These are phyloP conservation scores for Conger conger DNA, from an alignment of 2,113 vertebrate species.

Conservation along the genomic window DNA sequence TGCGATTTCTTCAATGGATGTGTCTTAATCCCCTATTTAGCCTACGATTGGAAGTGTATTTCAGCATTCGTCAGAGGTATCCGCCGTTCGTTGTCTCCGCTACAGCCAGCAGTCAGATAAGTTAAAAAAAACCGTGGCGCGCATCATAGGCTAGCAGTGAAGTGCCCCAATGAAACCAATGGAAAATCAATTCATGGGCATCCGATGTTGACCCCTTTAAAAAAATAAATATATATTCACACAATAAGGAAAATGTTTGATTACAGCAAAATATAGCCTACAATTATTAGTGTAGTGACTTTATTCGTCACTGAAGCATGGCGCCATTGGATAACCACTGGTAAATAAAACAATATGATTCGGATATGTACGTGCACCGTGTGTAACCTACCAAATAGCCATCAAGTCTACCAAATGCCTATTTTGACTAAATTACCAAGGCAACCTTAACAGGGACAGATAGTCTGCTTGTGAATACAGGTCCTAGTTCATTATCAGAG, in stretches of 20 bases:
- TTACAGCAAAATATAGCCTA: too few relatives aligned
- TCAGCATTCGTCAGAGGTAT: not conserved
- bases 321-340: too few relatives aligned
- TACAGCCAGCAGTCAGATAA: not conserved
- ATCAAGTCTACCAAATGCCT: not conserved
- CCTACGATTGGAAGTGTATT: not conserved
- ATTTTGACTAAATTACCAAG: not conserved
- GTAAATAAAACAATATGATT: too few relatives aligned
- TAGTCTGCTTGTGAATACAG: not conserved
- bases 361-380: too few relatives aligned
- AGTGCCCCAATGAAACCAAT: not conserved
- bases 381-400: not conserved
- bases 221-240: not conserved
- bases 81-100: not conserved
- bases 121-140: not conserved
- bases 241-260: not conserved
- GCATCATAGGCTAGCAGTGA: not conserved
- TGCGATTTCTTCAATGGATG: not conserved
- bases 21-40: not conserved
- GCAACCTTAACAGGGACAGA: not conserved
- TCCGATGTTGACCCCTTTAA: not conserved
- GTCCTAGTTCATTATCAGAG: not conserved
- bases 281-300: too few relatives aligned
- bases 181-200: not conserved
- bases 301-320: too few relatives aligned